These are phyloP conservation scores for Musca domestica DNA, from an alignment of 1,140 invertebrate species.

Conservation along the genomic window DNA sequence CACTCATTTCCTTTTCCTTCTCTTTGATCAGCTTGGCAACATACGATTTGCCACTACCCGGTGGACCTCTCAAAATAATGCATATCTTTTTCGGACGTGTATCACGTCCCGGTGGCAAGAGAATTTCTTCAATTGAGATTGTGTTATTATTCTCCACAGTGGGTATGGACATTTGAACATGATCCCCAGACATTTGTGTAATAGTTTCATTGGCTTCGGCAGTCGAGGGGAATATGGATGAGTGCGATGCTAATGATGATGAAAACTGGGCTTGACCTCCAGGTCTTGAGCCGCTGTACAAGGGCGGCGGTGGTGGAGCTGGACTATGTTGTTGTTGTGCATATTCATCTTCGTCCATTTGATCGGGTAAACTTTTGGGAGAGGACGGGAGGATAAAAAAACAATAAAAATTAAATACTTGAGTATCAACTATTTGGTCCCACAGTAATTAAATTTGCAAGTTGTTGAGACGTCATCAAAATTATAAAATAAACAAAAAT, in stretches of 20 bases:
- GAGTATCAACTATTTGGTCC: no score
- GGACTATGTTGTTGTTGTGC: not conserved
- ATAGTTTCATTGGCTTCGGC: constrained; percentile 37
- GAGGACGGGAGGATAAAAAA: no score
- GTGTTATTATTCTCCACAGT: constrained; percentile 52
- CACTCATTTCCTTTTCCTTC: constrained; percentile 56
- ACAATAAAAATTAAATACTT: no score
- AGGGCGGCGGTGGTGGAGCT: constrained; percentile 33
- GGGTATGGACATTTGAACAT: constrained; percentile 37
- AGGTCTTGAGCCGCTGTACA: not conserved
- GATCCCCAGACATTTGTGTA: not conserved
- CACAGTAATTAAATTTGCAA: no score
- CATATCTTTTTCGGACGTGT: constrained; percentile 77
- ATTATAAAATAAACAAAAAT: no score
- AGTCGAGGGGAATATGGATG: constrained; percentile 35
- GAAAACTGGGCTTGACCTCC: not conserved
- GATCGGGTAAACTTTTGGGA: no score
- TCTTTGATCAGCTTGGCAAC: constrained; percentile 80
- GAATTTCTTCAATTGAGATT: constrained; percentile 78
- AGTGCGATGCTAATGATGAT: not conserved
- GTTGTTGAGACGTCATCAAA: no score
- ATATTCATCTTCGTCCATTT: no score
- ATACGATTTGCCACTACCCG: constrained; percentile 82
- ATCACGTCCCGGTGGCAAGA: constrained; percentile 57
- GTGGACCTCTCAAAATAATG: constrained; percentile 84